Base-by-base conservation (phyloP, 2,113 vertebrate species). In the Sander lucioperca region DNA sequence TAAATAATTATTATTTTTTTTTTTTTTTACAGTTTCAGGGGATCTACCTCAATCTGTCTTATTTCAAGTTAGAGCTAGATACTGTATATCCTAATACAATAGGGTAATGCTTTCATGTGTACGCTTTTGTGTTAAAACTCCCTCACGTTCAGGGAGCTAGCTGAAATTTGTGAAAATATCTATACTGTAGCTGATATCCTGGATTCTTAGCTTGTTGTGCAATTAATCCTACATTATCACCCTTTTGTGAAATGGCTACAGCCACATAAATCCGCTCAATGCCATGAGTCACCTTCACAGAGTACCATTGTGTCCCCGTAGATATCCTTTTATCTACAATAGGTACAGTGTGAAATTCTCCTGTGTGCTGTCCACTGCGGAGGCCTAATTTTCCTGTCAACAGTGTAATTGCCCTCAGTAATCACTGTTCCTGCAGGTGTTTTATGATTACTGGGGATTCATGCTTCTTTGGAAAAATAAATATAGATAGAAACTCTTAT, bases 281-380 rank as follows among this genome's bases (percentile, higher is more conserved):
- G 48, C 27, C 50, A 6, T 25, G 59, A 89, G 86, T 84, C 85
- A 86, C 89, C 83, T 86, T 86, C 72, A 89, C 51, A 47, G 62
- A 78, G 64, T 68, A 39, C 57, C 57, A 33, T 33, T 80, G 70
- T 77, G 64, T 88, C 68, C 80, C 83, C 18, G 56, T 59, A 57
- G 78, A 78, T 56, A 64, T 74, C 70, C 48, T 69, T 57, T 83
- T 69, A 90, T 87, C 68, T 81, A 16, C 74, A 80, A 25, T 43
- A 54, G 81, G 39, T 68, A 36, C 39, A 68, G 33, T 61, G 19
- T 86, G 39, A 79, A 88, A 76, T 77, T 59, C 81, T 23, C 61
- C 54, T 45, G 53, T 58, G 75, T 53, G 53, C 50, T 58, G 57
- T 48, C 39, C 67, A 64, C 56, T 56, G 45, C 2, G 5, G 43